phyloP scores from a whole-genome alignment of 2,888 invertebrate genomes.

The Apotomis turbidana region DNA sequence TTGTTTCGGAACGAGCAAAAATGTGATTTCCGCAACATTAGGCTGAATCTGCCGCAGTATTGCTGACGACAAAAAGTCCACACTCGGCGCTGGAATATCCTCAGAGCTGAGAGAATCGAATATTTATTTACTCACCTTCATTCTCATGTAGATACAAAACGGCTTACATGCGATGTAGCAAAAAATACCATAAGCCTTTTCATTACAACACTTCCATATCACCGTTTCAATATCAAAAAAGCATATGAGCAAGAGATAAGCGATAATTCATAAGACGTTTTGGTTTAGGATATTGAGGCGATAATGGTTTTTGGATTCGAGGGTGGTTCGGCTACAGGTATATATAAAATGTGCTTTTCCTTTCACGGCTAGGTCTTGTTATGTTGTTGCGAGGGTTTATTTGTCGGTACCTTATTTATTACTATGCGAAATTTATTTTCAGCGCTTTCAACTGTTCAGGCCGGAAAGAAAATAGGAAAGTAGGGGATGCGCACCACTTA shows the following conservation, averaged over 20 bases:
- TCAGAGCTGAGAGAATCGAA: conserved; percentile 24
- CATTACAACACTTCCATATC: not conserved
- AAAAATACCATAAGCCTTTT: conserved; percentile 1
- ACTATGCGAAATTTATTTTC: conserved; percentile 3
- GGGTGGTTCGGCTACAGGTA: conserved; percentile 12
- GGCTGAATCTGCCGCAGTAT: conserved; percentile 44
- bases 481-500: not conserved
- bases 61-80: conserved; percentile 49
- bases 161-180: not conserved
- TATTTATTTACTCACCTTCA: conserved; percentile 33
- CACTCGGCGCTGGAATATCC: conserved; percentile 25
- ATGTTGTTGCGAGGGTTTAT: conserved; percentile 14
- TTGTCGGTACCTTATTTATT: conserved; percentile 17
- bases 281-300: not conserved
- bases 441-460: not conserved
- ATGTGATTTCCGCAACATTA: conserved; percentile 54
- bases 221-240: not conserved
- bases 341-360: conserved; percentile 22
- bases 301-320: conserved; percentile 22
- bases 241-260: not conserved
- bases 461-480: not conserved
- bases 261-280: not conserved
- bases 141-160: not conserved
- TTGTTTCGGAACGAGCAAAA: conserved; percentile 45
- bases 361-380: not conserved